Evolutionary conservation across 2,888 invertebrate species (phyloP), one percentile per base, ranked within the genome.

Genomic region (Stenurella melanura): DNA sequence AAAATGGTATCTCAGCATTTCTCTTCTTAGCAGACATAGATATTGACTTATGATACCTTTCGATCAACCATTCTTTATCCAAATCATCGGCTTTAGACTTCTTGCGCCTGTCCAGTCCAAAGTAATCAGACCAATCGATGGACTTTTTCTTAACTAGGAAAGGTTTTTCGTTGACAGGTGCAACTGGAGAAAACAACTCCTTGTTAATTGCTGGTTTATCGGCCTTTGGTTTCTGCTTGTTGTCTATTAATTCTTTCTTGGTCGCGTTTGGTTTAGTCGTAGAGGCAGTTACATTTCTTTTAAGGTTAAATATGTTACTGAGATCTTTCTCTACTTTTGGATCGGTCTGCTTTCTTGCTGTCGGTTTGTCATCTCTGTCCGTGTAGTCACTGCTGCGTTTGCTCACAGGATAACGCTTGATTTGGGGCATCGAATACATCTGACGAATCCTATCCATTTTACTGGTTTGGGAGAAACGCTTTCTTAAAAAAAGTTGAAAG

Each of bases 91-190:
- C 74, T 64, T 91, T 91, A 11, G 91, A 91, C 88, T 95, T 95
- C 88, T 92, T 93, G 76, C 96, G 93, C 79, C 94, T 93, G 87
- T 97, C 96, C 78, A 96, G 92, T 0, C 97, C 97, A 85, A 96
- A 96, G 86, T 97, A 96, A 84, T 96, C 94, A 0, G 95, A 94
- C 96, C 96, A 97, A 85, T 96, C 94, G 77, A 96, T 93, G 0
- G 95, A 95, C 88, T 96, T 96, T 89, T 96, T 96, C 79, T 93
- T 93, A 9, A 95, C 85, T 73, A 88, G 86, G 12, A 89, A 78
- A 0, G 88, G 90, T 78, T 91, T 90, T 80, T 90, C 90, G 70
- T 90, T 90, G 0, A 80, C 76, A 7, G 87, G 86, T n/a, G 80
- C 80, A 15, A 88, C 80, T 68, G 83, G 81, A 38, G 80, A 77